Conservation (phyloP, 2,113 vertebrate genomes). For the Mola mola region DNA sequence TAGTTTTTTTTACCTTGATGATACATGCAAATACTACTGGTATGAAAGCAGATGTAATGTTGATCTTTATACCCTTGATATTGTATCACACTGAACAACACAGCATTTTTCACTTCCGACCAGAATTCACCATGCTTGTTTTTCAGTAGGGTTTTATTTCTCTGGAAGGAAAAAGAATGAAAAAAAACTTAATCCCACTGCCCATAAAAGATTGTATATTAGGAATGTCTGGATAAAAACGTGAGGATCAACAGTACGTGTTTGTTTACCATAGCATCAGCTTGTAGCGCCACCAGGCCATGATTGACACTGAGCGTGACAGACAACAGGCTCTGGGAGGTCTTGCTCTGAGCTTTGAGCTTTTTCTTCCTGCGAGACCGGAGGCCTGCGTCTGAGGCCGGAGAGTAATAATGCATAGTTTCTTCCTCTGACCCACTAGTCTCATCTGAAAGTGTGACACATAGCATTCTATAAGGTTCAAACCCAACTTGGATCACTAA, state of each 20-base stretch:
- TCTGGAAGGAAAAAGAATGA: conserved; percentile 76
- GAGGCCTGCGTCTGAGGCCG: conserved; percentile 85
- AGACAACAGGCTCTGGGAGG: conserved; percentile 92
- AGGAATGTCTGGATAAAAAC: not conserved
- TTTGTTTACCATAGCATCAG: conserved; percentile 88
- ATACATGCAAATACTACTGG: conserved; percentile 88
- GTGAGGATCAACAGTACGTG: not conserved
- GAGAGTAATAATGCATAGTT: conserved; percentile 87
- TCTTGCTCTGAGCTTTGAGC: conserved; percentile 87
- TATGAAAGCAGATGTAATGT: conserved; percentile 95
- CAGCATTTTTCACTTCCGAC: conserved; percentile 89
- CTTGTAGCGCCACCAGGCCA: conserved; percentile 89
- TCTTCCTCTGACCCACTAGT: conserved; percentile 97
- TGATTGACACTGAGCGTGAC: conserved; percentile 90
- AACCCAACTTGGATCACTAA: not conserved
- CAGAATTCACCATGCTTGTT: conserved; percentile 95
- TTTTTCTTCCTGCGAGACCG: conserved; percentile 91
- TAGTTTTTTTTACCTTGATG: conserved; percentile 88
- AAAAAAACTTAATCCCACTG: not conserved
- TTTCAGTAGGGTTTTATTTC: conserved; percentile 83
- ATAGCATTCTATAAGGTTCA: not conserved
- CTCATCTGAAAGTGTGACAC: conserved; percentile 84
- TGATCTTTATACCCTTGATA: conserved; percentile 95
- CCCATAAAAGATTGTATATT: not conserved
- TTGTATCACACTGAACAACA: conserved; percentile 90